A percentile compares a stretch with the other conserved stretches of the same genome.
Evolutionary conservation across 1,140 invertebrate genomes (phyloP).

Genomic region (Pygmarrhopalites habei): DNA sequence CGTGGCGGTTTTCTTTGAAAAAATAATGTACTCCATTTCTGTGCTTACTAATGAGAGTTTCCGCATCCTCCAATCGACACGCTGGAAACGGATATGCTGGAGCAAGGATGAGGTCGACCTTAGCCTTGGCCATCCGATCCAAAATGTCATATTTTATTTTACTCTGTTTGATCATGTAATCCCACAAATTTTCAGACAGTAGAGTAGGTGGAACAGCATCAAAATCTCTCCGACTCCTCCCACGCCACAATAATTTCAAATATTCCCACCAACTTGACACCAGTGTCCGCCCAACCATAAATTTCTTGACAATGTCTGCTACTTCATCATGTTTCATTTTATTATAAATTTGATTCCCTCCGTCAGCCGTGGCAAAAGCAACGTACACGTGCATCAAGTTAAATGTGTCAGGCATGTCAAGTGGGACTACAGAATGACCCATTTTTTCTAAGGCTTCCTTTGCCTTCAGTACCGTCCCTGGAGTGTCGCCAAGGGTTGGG

Average conservation of each 20-base stretch:
- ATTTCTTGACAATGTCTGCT: not conserved
- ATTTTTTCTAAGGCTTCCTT: slow-evolving; percentile 19
- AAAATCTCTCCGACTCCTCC: not conserved
- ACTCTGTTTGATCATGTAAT: not conserved
- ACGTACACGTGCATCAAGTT: too few relatives aligned
- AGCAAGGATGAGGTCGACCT: not conserved
- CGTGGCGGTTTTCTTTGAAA: too few relatives aligned
- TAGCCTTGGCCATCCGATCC: not conserved
- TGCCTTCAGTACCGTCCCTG: slow-evolving; percentile 16
- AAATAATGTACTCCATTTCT: too few relatives aligned
- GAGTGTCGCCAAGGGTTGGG: slow-evolving; percentile 22
- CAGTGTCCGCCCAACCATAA: not conserved
- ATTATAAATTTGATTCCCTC: not conserved
- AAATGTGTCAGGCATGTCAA: slow-evolving; percentile 33
- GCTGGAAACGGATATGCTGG: slow-evolving; percentile 2
- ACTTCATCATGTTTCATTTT: not conserved
- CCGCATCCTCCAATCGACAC: not conserved
- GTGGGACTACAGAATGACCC: slow-evolving; percentile 27
- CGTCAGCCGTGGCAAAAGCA: too few relatives aligned
- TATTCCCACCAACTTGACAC: not conserved
- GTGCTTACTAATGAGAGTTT: not conserved
- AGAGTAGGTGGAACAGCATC: not conserved
- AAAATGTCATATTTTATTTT: not conserved
- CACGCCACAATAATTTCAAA: not conserved
- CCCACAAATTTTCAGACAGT: not conserved